Evolutionary conservation across 2,113 vertebrate genomes (phyloP), one percentile per base, ranked within the genome.

Genomic region (Thryonomys swinderianus): DNA sequence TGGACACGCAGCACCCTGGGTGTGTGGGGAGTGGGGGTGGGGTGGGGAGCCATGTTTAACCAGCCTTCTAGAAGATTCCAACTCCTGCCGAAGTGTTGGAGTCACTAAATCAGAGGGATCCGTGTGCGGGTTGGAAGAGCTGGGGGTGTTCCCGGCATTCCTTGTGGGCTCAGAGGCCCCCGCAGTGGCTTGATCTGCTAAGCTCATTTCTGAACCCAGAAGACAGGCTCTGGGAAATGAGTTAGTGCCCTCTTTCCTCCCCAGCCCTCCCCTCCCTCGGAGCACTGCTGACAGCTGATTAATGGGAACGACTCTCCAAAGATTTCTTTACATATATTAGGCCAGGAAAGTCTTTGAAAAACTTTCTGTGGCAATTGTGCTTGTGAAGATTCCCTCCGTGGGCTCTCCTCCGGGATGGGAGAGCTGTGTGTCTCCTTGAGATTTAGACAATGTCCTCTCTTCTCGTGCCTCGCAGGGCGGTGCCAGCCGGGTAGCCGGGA

Each of bases 321-420:
- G 98, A 85, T 92, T 96, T 95, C 97, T 95, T 91, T 88, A 95
- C 97, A 93, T 96, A 93, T 89, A 97, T 97, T 97, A 97, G 90
- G 95, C 90, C 67, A 88, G 88, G 83, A 69, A 95, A 95, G 94
- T 78, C 97, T 96, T 96, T 96, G 96, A 96, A 95, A n/a, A 96
- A 93, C 83, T 94, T 97, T 83, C 53, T 32, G 83, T 59, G 55
- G 89, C 87, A 53, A 88, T 69, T 30, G 79, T 69, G 86, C 85
- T 85, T 32, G 81, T 6, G 32, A 73, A 94, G 93, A 62, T 73
- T 45, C 86, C 59, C 74, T 73, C 69, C 34, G 0, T 9, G 30
- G 85, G 20, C 66, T 83, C 16, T 93, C 91, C 94, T 71, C 4
- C 0, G 79, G 96, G 91, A 83, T n/a, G 73, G 83, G 57, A 94